Evolutionary conservation across 2,113 vertebrate genomes (phyloP).

Genomic region (Phoenicopterus ruber): DNA sequence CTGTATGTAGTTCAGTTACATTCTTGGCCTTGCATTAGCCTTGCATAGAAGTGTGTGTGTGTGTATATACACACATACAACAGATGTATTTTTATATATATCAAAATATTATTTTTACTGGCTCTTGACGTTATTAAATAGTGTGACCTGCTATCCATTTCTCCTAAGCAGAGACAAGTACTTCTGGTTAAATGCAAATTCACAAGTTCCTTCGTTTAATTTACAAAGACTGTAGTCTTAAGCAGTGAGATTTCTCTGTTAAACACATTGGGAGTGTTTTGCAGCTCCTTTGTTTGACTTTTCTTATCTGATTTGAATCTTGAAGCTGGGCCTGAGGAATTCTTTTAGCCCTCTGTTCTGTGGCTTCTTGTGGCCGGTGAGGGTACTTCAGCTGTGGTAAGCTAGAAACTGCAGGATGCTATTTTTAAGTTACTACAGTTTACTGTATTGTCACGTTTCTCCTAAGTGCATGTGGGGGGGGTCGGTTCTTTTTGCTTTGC

Average conservation of each 20-base stretch:
- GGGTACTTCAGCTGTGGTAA: not conserved
- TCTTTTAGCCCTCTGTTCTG: not conserved
- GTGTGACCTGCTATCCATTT: not conserved
- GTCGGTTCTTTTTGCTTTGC: not conserved
- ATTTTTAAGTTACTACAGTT: not conserved
- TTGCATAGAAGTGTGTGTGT: not conserved
- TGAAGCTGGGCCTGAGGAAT: not conserved
- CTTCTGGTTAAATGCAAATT: not conserved
- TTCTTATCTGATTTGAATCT: not conserved
- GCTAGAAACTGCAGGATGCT: not conserved
- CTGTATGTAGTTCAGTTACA: not conserved
- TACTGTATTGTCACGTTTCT: not conserved
- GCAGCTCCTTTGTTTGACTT: slow-evolving; percentile 5
- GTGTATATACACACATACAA: not conserved
- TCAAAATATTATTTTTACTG: not conserved
- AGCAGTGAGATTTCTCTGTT: no score
- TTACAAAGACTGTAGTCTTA: not conserved
- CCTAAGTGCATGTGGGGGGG: rapidly evolving
- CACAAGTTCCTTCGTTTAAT: not conserved
- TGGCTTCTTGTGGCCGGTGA: not conserved
- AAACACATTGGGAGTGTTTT: not conserved
- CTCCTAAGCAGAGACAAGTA: not conserved
- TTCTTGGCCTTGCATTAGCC: not conserved
- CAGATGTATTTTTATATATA: not conserved
- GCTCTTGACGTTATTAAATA: not conserved